phyloP scores from a whole-genome alignment of 2,113 vertebrate genomes.

The Ceyx cyanopectus region DNA sequence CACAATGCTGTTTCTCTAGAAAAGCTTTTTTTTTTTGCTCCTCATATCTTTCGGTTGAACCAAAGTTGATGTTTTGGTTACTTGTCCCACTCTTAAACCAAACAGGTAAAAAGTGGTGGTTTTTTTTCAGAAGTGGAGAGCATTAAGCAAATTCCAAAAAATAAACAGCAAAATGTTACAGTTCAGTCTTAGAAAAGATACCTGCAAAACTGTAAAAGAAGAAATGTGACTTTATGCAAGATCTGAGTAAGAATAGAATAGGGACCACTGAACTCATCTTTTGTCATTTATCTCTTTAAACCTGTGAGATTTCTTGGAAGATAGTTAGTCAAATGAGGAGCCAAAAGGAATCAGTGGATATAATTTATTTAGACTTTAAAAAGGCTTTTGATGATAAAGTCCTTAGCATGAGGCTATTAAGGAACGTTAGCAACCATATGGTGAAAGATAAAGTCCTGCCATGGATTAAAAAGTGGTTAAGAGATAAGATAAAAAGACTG shows the following conservation, averaged over 20 bases:
- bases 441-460: slow-evolving; percentile 71
- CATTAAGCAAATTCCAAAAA: not conserved
- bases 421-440: slow-evolving; percentile 71
- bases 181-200: not conserved
- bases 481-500: slow-evolving; percentile 70
- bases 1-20: not conserved
- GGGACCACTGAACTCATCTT: slow-evolving; percentile 37
- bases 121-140: not conserved
- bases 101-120: not conserved
- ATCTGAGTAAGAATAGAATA: slow-evolving; percentile 10
- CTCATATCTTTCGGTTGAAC: not conserved
- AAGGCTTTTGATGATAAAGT: slow-evolving; percentile 74
- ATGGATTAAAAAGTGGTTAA: slow-evolving; percentile 72
- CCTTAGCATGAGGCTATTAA: slow-evolving; percentile 70
- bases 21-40: not conserved
- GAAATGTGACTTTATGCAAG: slow-evolving; percentile 4
- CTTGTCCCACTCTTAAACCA: not conserved
- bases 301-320: slow-evolving; percentile 53
- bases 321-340: slow-evolving; percentile 52
- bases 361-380: slow-evolving; percentile 71
- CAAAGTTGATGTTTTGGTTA: not conserved
- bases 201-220: slow-evolving; percentile 3
- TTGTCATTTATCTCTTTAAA: slow-evolving; percentile 48
- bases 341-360: slow-evolving; percentile 44
- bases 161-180: not conserved